Conservation (phyloP, 1,140 invertebrate species). For the Akabosia matsudoensis region DNA sequence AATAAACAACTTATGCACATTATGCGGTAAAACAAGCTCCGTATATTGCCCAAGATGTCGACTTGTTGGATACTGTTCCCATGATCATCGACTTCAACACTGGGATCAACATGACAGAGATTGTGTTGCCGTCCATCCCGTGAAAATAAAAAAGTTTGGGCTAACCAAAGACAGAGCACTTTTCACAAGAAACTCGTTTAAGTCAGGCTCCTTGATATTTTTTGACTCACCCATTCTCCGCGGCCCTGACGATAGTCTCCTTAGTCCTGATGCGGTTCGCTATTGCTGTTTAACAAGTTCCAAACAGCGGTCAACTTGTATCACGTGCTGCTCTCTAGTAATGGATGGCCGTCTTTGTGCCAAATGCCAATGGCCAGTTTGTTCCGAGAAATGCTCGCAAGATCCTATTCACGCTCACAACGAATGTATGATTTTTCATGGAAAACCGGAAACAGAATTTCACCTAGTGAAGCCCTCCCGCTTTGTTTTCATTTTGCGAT, state of each 20-base stretch:
- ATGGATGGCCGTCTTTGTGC: not conserved
- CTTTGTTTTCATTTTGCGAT: not conserved
- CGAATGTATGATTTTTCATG: not conserved
- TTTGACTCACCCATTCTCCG: not conserved
- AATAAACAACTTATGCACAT: not conserved
- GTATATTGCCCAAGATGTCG: not conserved
- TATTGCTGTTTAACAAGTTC: conserved; percentile 1
- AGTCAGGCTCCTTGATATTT: not conserved
- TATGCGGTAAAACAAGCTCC: not conserved
- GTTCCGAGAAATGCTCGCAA: not conserved
- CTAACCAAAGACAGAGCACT: not conserved
- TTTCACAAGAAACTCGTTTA: not conserved
- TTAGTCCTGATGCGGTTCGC: not conserved
- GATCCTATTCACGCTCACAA: not conserved
- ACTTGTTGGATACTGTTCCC: not conserved
- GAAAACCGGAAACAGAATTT: not conserved
- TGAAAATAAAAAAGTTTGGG: not conserved
- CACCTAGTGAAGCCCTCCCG: not conserved
- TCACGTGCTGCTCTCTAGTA: not conserved
- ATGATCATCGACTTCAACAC: not conserved
- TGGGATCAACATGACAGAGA: not conserved
- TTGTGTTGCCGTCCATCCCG: not conserved
- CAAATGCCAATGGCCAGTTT: conserved; percentile 1
- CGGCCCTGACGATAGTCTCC: not conserved
- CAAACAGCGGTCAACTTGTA: not conserved